phyloP scores from a whole-genome alignment of 2,888 invertebrate genomes.

The Neria commutata region DNA sequence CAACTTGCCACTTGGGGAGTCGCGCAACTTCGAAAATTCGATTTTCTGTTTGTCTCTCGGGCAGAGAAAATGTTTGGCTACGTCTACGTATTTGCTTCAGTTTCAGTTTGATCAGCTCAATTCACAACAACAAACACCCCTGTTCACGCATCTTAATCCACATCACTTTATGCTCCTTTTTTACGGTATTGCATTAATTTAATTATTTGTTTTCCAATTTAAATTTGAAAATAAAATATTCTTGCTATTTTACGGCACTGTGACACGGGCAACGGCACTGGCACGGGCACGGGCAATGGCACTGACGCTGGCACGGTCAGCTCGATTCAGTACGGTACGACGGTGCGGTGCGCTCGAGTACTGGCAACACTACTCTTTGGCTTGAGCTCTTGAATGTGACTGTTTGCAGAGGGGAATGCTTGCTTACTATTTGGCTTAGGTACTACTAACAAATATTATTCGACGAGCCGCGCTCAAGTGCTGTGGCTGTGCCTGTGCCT shows the following conservation, averaged over 20 bases:
- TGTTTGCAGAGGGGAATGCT: slow-evolving; percentile 64
- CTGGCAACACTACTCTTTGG: too few relatives aligned
- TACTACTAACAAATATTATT: slow-evolving; percentile 62
- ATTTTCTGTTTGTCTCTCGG: too few relatives aligned
- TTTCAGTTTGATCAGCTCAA: neutral
- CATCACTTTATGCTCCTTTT: slow-evolving; percentile 13
- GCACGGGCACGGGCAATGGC: slow-evolving; percentile 2
- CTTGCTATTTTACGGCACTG: slow-evolving; percentile 34
- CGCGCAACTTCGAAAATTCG: too few relatives aligned
- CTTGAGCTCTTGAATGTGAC: slow-evolving; percentile 63
- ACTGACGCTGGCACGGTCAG: neutral
- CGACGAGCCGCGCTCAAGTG: slow-evolving; percentile 62
- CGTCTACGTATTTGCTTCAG: too few relatives aligned
- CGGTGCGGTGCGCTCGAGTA: slow-evolving; percentile 59
- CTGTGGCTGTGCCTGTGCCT: slow-evolving; percentile 29
- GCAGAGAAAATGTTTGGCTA: too few relatives aligned
- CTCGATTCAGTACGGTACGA: slow-evolving; percentile 33
- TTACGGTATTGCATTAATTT: slow-evolving; percentile 39
- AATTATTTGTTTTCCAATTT: slow-evolving; percentile 38
- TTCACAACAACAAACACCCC: neutral
- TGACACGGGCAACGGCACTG: slow-evolving; percentile 7
- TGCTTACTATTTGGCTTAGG: slow-evolving; percentile 64
- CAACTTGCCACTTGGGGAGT: slow-evolving; percentile 20
- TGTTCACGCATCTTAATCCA: neutral
- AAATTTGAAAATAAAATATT: slow-evolving; percentile 46